phyloP scores from a whole-genome alignment of 2,888 invertebrate species.

The Caprella mutica region DNA sequence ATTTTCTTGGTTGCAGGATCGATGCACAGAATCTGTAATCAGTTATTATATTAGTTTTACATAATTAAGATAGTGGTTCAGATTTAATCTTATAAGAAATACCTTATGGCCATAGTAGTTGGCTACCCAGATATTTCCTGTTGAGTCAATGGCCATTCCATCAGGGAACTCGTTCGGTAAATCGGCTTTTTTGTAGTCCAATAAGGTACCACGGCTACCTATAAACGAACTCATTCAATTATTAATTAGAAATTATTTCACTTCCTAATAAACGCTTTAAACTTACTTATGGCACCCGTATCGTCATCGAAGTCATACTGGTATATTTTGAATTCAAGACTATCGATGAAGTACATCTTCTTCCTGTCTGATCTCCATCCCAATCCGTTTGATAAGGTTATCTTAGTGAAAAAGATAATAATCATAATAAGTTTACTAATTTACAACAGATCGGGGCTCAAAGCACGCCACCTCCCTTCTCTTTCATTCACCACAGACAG shows the following conservation, averaged over 20 bases:
- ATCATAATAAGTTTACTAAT: background rate
- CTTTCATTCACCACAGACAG: no score
- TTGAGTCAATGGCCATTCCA: conserved; percentile 61
- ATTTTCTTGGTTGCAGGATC: conserved; percentile 33
- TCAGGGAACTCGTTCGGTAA: conserved; percentile 40
- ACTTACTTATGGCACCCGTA: conserved; percentile 52
- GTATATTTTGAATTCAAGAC: conserved; percentile 53
- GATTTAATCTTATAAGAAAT: no score
- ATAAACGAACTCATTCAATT: background rate
- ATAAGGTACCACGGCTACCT: conserved; percentile 37
- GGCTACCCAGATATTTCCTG: conserved; percentile 46
- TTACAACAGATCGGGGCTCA: no score
- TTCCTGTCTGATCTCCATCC: conserved; percentile 60
- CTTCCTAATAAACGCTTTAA: background rate
- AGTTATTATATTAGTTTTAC: no score
- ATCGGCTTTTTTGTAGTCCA: conserved; percentile 36
- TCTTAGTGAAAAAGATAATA: conserved; percentile 6
- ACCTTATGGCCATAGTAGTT: conserved; percentile 52
- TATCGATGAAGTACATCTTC: conserved; percentile 67
- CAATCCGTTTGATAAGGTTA: conserved; percentile 59
- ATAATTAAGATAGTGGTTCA: no score
- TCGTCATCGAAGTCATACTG: conserved; percentile 57
- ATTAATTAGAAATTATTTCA: background rate
- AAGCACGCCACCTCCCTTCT: no score
- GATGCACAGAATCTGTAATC: conserved; percentile 34